These are phyloP conservation scores for Sinelater perroti DNA, from an alignment of 2,888 invertebrate species.

Conservation along the genomic window DNA sequence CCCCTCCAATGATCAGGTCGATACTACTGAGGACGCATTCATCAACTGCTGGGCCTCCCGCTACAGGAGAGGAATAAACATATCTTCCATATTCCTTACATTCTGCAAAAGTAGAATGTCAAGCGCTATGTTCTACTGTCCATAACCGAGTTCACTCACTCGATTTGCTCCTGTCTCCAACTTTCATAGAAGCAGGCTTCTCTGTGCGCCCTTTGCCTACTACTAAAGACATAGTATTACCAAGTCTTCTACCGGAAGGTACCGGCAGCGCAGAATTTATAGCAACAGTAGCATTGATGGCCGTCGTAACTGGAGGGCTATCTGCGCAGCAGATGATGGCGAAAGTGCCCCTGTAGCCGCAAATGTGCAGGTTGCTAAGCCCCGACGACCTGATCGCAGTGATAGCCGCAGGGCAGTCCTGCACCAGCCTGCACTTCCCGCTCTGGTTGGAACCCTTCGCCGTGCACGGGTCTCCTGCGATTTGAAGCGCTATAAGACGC, in stretches of 20 bases:
- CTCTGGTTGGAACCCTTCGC: slow-evolving; percentile 11
- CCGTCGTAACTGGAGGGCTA: not conserved
- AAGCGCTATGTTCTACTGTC: too few species aligned
- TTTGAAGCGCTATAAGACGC: too few species aligned
- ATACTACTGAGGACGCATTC: slow-evolving; percentile 59
- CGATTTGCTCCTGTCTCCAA: slow-evolving; percentile 41
- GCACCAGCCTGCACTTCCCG: slow-evolving; percentile 46
- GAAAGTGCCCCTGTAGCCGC: slow-evolving; percentile 48
- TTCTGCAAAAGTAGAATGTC: slow-evolving; percentile 50
- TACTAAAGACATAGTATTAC: slow-evolving; percentile 11
- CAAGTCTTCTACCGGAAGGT: too few species aligned
- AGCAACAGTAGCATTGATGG: not conserved
- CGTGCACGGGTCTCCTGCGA: slow-evolving; percentile 38
- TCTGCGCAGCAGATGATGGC: slow-evolving; percentile 50
- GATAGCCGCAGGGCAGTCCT: slow-evolving; percentile 45
- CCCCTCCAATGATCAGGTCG: slow-evolving; percentile 61
- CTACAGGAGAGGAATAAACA: slow-evolving; percentile 50
- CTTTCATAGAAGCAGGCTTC: too few species aligned
- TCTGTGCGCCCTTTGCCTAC: not conserved
- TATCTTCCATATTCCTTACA: slow-evolving; percentile 60
- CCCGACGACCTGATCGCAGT: slow-evolving; percentile 38
- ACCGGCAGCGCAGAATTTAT: too few species aligned
- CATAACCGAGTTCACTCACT: slow-evolving; percentile 37
- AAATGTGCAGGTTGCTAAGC: slow-evolving; percentile 45
- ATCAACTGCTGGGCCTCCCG: slow-evolving; percentile 40